These are phyloP conservation scores for Melitaea cinxia DNA, from an alignment of 1,140 invertebrate genomes.

Conservation along the genomic window DNA sequence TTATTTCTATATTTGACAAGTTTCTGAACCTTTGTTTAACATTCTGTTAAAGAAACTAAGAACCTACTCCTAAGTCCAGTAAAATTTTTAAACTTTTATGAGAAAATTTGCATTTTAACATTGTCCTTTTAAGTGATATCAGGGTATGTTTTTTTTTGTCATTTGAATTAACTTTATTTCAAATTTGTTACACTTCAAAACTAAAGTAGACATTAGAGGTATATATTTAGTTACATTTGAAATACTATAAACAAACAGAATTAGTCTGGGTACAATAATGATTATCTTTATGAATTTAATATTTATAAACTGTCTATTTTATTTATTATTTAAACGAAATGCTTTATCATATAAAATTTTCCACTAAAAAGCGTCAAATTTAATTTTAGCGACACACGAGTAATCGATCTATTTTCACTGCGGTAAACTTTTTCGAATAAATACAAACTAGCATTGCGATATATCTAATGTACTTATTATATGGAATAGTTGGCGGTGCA, in stretches of 20 bases:
- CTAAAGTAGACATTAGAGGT: not conserved
- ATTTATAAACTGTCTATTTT: not conserved
- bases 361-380: not conserved
- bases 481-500: slow-evolving; percentile 51
- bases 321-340: not conserved
- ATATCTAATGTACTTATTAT: slow-evolving; percentile 48
- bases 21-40: too few relatives aligned
- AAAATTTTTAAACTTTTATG: too few relatives aligned
- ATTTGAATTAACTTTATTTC: too few relatives aligned
- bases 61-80: too few relatives aligned
- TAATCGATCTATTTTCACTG: not conserved
- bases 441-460: slow-evolving; percentile 5
- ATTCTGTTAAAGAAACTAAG: too few relatives aligned
- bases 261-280: not conserved
- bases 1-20: too few relatives aligned
- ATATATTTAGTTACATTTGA: too few relatives aligned
- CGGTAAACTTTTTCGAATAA: not conserved
- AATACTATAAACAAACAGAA: not conserved
- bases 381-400: not conserved
- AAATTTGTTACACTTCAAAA: not conserved
- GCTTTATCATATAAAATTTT: slow-evolving; percentile 1
- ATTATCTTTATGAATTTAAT: not conserved
- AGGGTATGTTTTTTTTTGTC: too few relatives aligned
- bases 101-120: too few relatives aligned
- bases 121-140: too few relatives aligned